Percentiles rank a stretch among this genome's conserved stretches.
phyloP scores from a whole-genome alignment of 2,113 vertebrate genomes.

The Eulacestoma nigropectus region DNA sequence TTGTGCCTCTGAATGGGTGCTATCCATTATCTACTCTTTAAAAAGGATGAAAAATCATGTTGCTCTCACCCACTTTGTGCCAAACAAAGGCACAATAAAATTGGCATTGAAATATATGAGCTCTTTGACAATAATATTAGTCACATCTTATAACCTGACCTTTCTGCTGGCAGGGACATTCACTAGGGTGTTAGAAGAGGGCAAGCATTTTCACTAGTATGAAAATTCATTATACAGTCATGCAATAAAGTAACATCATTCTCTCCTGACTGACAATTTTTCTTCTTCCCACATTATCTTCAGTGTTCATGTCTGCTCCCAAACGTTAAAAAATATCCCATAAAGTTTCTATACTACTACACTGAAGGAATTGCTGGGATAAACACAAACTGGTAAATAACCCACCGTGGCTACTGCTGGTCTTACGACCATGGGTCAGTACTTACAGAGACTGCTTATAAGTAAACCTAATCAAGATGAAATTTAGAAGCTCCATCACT shows the following conservation, averaged over 20 bases:
- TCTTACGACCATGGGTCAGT: neutral
- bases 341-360: neutral
- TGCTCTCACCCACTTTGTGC: constrained; percentile 22
- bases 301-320: neutral
- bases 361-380: neutral
- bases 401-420: neutral
- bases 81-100: constrained; percentile 58
- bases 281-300: neutral
- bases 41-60: constrained; percentile 57
- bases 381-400: neutral
- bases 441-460: neutral
- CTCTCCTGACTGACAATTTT: neutral
- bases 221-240: constrained; percentile 50
- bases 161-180: constrained; percentile 55
- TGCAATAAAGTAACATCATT: neutral
- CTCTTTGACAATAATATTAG: constrained; percentile 49
- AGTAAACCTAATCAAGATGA: neutral
- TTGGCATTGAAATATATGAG: constrained; percentile 54
- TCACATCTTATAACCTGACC: constrained; percentile 59
- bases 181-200: constrained; percentile 46
- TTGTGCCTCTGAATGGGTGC: constrained; percentile 24
- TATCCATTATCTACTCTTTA: constrained; percentile 40
- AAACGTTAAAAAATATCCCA: neutral
- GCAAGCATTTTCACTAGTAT: constrained; percentile 47
- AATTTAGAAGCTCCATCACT: neutral